Conservation (phyloP, 2,797 vertebrate species). For the Pipistrellus pygmaeus region DNA sequence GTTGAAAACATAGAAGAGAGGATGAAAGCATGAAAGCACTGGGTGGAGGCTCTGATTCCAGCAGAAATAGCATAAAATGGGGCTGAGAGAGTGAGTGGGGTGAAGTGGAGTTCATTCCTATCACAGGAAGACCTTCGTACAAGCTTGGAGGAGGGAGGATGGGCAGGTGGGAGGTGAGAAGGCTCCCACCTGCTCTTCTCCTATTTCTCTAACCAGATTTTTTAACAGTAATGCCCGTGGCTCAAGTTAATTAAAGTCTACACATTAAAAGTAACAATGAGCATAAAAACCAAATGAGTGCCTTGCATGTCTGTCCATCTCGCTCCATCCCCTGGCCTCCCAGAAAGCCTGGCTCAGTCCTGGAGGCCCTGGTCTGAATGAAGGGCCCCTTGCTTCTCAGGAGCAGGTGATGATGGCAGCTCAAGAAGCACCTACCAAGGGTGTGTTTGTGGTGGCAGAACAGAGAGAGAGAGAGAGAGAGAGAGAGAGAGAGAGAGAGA, state of each 20-base stretch:
- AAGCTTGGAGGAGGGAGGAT: neutral
- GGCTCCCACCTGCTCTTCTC: neutral
- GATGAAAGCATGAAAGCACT: neutral
- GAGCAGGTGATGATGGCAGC: neutral
- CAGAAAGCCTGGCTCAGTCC: neutral
- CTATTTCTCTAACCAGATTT: neutral
- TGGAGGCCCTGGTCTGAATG: neutral
- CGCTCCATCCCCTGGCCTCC: neutral
- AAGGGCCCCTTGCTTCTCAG: neutral
- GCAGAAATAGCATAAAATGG: neutral
- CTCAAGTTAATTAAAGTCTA: slow-evolving; percentile 38
- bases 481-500: neutral
- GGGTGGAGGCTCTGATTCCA: neutral
- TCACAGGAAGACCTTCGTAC: neutral
- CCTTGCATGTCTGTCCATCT: neutral
- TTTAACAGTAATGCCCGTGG: neutral
- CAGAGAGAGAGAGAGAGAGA: neutral
- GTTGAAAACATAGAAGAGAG: neutral
- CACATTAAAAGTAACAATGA: neutral
- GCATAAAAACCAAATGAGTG: neutral
- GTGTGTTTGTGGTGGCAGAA: neutral
- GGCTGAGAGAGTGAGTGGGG: neutral
- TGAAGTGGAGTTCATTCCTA: neutral
- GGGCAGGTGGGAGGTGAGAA: neutral
- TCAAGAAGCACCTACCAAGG: neutral